Conservation (phyloP, 2,888 invertebrate genomes). For the Ennomos erosarius region DNA sequence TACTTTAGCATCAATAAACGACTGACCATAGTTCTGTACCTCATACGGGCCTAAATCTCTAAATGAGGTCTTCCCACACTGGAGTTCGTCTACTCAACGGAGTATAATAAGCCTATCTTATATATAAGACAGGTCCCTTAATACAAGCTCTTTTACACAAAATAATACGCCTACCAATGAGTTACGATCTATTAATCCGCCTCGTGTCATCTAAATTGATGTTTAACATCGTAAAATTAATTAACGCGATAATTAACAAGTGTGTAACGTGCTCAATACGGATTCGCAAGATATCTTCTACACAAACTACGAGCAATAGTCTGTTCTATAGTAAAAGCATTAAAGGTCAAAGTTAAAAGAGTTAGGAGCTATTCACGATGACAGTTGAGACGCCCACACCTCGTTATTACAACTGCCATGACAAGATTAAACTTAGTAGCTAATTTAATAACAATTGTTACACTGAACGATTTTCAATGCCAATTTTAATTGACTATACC, state of each 20-base stretch:
- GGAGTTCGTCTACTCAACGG: too few relatives aligned
- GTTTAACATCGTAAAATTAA: slow-evolving; percentile 28
- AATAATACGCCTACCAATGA: slow-evolving; percentile 4
- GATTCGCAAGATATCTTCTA: slow-evolving; percentile 10
- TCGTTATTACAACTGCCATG: slow-evolving; percentile 35
- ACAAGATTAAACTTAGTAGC: slow-evolving; percentile 29
- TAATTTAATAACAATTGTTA: slow-evolving; percentile 19
- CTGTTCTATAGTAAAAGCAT: neutral
- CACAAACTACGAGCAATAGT: neutral
- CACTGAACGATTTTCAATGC: neutral
- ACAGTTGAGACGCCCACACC: slow-evolving; percentile 25
- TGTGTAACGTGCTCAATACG: slow-evolving; percentile 16
- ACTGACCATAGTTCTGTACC: too few relatives aligned
- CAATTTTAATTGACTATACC: neutral
- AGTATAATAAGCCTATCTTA: too few relatives aligned
- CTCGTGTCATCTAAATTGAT: slow-evolving; percentile 22
- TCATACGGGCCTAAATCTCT: too few relatives aligned
- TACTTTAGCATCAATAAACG: too few relatives aligned
- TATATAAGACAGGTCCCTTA: too few relatives aligned
- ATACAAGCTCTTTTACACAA: too few relatives aligned
- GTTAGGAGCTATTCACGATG: neutral
- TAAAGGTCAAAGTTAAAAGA: neutral
- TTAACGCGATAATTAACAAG: slow-evolving; percentile 24
- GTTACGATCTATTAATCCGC: slow-evolving; percentile 4
- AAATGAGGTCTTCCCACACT: too few relatives aligned